A percentile compares a stretch with the other conserved stretches of the same genome.
These are phyloP conservation scores for Trissolcus japonicus DNA, from an alignment of 2,888 invertebrate genomes.

Conservation along the genomic window DNA sequence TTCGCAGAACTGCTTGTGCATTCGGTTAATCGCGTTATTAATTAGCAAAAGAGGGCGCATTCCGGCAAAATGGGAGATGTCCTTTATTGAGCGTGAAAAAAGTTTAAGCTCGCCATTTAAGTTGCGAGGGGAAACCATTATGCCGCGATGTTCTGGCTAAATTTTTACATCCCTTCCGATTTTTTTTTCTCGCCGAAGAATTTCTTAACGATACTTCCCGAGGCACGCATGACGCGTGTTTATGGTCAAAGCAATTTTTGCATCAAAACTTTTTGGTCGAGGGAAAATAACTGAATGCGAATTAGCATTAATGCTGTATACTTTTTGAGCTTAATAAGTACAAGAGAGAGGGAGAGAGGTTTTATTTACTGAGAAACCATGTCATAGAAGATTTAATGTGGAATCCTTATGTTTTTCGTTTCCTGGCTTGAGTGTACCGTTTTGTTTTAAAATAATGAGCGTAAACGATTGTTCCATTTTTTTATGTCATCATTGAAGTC, in stretches of 20 bases:
- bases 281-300: no score
- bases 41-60: conserved; percentile 30
- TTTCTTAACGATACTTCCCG: conserved; percentile 13
- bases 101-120: conserved; percentile 41
- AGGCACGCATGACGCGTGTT: no score
- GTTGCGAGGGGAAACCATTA: conserved; percentile 22
- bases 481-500: not conserved
- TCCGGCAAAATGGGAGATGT: conserved; percentile 40
- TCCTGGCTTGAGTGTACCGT: not conserved
- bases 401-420: no score
- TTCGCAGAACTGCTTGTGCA: conserved; percentile 16
- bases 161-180: conserved; percentile 22
- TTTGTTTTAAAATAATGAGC: not conserved
- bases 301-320: no score
- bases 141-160: conserved; percentile 16
- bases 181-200: conserved; percentile 22
- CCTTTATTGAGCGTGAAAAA: conserved; percentile 52
- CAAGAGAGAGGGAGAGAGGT: no score
- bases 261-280: no score
- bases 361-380: no score
- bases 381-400: no score
- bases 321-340: no score
- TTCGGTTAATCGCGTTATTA: conserved; percentile 47
- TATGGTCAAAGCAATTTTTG: no score
- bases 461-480: not conserved